phyloP scores from a whole-genome alignment of 2,113 vertebrate species.

The Macheiramphus alcinus region DNA sequence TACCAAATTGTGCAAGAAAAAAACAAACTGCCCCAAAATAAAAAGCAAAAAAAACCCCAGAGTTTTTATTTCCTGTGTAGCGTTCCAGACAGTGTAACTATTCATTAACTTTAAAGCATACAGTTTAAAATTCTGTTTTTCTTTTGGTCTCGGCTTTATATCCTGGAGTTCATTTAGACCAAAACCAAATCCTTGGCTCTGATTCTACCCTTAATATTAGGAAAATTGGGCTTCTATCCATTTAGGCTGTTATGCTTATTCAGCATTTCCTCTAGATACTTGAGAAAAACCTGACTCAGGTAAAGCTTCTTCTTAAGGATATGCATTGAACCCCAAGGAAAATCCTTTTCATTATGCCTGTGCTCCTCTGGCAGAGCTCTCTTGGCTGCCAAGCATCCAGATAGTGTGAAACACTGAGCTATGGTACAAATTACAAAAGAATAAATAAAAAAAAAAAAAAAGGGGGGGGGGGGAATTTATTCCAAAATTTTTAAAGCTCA shows the following conservation, averaged over 20 bases:
- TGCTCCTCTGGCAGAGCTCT: neutral
- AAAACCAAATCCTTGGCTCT: conserved; percentile 48
- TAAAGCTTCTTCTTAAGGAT: neutral
- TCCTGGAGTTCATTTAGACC: conserved; percentile 22
- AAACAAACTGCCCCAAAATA: neutral
- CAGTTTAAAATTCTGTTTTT: conserved; percentile 34
- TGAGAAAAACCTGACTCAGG: conserved; percentile 35
- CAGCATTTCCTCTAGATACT: conserved; percentile 24
- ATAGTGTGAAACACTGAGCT: neutral
- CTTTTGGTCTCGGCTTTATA: conserved; percentile 35
- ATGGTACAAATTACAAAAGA: neutral
- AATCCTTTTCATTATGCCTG: neutral
- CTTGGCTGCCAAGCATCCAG: neutral
- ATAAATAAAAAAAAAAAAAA: neutral
- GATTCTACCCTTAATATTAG: neutral
- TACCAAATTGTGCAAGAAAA: neutral
- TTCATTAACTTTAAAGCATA: conserved; percentile 51
- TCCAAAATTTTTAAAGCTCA: neutral
- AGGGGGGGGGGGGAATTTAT: too few relatives aligned
- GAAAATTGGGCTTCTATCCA: conserved; percentile 23
- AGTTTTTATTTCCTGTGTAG: conserved; percentile 10
- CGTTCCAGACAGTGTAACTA: conserved; percentile 11
- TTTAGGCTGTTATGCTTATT: conserved; percentile 22
- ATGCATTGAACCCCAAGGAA: neutral
- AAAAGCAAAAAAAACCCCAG: neutral